Conservation (phyloP, 2,113 vertebrate genomes). For the Anguilla rostrata region DNA sequence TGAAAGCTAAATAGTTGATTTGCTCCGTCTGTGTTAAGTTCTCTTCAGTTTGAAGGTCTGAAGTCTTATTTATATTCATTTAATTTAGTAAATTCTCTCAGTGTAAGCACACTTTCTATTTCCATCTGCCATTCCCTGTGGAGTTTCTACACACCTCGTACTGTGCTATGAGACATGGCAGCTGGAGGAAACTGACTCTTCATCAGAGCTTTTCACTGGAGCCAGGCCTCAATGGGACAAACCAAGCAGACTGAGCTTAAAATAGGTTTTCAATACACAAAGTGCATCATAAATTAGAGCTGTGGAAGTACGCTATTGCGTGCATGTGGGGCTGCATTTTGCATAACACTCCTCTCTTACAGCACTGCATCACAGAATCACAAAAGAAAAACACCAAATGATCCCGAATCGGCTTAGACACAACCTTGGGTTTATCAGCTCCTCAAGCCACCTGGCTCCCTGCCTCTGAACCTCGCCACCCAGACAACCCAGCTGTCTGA, state of each 20-base stretch:
- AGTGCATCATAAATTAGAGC: conserved; percentile 50
- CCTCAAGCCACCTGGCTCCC: background rate
- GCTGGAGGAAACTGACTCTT: conserved; percentile 32
- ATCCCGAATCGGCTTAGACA: conserved; percentile 7
- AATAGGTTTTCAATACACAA: conserved; percentile 50
- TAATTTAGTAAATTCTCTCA: background rate
- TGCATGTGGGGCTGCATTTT: conserved; percentile 35
- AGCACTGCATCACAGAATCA: background rate
- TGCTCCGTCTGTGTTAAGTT: background rate
- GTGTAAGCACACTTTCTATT: background rate
- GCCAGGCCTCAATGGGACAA: conserved; percentile 40
- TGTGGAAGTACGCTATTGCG: conserved; percentile 34
- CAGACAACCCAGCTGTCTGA: background rate
- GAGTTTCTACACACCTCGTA: background rate
- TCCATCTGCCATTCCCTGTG: background rate
- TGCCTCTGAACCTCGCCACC: background rate
- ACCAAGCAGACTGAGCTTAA: conserved; percentile 41
- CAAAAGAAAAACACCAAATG: conserved; percentile 24
- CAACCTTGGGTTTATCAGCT: conserved; percentile 14
- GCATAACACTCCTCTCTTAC: conserved; percentile 44
- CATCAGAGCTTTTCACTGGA: conserved; percentile 42
- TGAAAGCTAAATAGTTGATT: background rate
- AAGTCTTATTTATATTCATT: background rate
- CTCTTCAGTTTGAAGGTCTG: background rate
- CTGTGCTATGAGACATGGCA: conserved; percentile 5